Evolutionary conservation across 2,888 invertebrate genomes (phyloP).

Genomic region (Brachyptera risi): DNA sequence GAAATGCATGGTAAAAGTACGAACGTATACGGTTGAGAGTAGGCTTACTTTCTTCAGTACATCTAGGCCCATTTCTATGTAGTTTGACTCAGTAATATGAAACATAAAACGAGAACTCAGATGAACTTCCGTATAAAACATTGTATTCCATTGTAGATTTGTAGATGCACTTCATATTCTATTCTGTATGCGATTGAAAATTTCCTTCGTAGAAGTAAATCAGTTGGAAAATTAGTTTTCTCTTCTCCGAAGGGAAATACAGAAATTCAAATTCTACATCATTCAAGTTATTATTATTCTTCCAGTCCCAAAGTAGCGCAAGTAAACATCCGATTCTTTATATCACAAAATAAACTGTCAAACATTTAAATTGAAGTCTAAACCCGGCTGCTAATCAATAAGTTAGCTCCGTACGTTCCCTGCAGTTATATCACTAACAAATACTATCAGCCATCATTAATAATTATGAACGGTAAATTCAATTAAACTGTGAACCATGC

Average conservation of each 20-base stretch:
- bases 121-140: not conserved
- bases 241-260: not conserved
- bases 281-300: not conserved
- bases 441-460: too few species aligned
- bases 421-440: too few species aligned
- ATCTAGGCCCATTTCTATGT: not conserved
- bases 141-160: not conserved
- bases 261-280: constrained; percentile 1
- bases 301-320: not conserved
- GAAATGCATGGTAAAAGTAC: not conserved
- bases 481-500: not conserved
- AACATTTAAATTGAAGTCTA: not conserved
- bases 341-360: constrained; percentile 3
- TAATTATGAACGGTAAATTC: too few species aligned
- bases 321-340: not conserved
- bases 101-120: not conserved
- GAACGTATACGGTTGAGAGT: too few species aligned
- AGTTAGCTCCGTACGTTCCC: too few species aligned
- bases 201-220: constrained; percentile 11
- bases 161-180: constrained; percentile 14
- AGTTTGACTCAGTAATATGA: not conserved
- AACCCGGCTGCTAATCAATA: not conserved
- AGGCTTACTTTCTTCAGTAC: not conserved
- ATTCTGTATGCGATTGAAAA: not conserved
- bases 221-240: constrained; percentile 1